Evolutionary conservation across 2,113 vertebrate genomes (phyloP).

Genomic region (Blennius ocellaris): DNA sequence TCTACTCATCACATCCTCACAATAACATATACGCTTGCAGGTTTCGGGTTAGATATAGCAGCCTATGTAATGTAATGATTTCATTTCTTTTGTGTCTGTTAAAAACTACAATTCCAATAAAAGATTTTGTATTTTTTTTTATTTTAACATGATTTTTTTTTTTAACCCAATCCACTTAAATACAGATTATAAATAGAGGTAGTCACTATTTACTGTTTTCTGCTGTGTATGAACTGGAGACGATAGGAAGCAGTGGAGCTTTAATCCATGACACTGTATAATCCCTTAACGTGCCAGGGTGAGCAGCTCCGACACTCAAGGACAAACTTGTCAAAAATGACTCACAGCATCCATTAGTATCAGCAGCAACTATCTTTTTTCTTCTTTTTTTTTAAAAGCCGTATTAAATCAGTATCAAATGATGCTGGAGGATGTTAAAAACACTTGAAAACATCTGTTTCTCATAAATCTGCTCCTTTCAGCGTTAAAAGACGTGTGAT

Average conservation of each 20-base stretch:
- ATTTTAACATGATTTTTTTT: background rate
- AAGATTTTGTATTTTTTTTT: slow-evolving; percentile 19
- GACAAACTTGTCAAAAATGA: slow-evolving; percentile 44
- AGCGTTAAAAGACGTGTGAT: too few relatives aligned
- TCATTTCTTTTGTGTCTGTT: slow-evolving; percentile 20
- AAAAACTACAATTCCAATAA: slow-evolving; percentile 45
- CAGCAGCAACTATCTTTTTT: background rate
- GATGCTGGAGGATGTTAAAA: too few relatives aligned
- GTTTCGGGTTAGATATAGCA: background rate
- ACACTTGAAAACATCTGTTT: too few relatives aligned
- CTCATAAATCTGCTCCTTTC: too few relatives aligned
- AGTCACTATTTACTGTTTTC: background rate
- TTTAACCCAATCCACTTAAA: too few relatives aligned
- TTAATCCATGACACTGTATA: slow-evolving; percentile 66
- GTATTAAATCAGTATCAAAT: too few relatives aligned
- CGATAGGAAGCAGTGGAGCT: slow-evolving; percentile 26
- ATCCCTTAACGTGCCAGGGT: slow-evolving; percentile 49
- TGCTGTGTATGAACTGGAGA: background rate
- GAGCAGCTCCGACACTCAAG: slow-evolving; percentile 41
- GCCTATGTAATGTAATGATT: background rate
- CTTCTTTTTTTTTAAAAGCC: too few relatives aligned
- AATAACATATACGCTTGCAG: background rate
- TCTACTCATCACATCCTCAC: slow-evolving; percentile 21
- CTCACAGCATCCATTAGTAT: slow-evolving; percentile 12
- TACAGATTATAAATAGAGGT: too few relatives aligned